phyloP scores from a whole-genome alignment of 2,888 invertebrate genomes.

The Cyaniris semiargus region DNA sequence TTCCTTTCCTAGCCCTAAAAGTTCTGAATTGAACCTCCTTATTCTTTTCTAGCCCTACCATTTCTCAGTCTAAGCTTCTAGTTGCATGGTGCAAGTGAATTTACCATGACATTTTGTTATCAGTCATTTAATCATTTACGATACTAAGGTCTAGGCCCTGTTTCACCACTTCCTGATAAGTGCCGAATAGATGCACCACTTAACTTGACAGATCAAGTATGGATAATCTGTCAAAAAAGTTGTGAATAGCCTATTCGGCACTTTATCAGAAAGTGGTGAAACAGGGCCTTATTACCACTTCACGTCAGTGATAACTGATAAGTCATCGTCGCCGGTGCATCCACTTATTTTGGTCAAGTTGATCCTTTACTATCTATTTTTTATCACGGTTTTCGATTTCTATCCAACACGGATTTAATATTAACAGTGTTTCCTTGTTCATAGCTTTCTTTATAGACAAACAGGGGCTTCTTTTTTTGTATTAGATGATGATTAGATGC shows the following conservation, averaged over 20 bases:
- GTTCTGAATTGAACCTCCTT: neutral
- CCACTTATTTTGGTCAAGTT: neutral
- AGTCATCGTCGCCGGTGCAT: conserved; percentile 3
- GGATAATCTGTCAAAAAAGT: no score
- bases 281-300: conserved; percentile 1
- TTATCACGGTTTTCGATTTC: neutral
- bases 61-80: neutral
- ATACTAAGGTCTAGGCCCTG: no score
- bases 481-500: neutral
- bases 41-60: neutral
- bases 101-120: conserved; percentile 1
- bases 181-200: no score
- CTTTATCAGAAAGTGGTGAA: no score
- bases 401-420: neutral
- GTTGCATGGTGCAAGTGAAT: neutral
- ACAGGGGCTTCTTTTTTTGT: neutral
- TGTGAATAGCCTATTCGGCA: no score
- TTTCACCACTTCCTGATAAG: no score
- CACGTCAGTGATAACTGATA: conserved; percentile 18
- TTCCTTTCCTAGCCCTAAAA: no score
- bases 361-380: neutral
- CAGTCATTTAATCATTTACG: conserved; percentile 7
- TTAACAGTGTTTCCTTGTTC: neutral
- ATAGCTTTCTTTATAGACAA: neutral
- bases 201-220: no score